A percentile compares a stretch with the other conserved stretches of the same genome.
phyloP scores from a whole-genome alignment of 2,888 invertebrate species.

The Leptopilina myrica region DNA sequence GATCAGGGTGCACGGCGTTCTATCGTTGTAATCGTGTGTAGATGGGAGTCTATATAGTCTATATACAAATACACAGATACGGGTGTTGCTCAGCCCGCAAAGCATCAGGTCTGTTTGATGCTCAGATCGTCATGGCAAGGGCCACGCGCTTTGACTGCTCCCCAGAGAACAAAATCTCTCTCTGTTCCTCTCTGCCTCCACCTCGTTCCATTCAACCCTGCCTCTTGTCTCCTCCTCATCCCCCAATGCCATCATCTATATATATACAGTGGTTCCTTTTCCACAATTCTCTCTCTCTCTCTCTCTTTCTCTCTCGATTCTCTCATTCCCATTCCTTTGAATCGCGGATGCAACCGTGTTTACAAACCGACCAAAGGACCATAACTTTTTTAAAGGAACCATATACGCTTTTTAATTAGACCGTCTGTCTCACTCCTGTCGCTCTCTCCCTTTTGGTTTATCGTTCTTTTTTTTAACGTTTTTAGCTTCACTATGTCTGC shows the following conservation, averaged over 20 bases:
- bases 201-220: slow-evolving; percentile 49
- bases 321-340: slow-evolving; percentile 57
- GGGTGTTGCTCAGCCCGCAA: slow-evolving; percentile 62
- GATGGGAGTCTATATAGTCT: slow-evolving; percentile 43
- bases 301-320: slow-evolving; percentile 48
- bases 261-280: slow-evolving; percentile 47
- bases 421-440: slow-evolving; percentile 41
- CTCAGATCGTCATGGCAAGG: slow-evolving; percentile 72
- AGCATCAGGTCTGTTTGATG: slow-evolving; percentile 72
- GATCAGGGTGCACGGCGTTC: slow-evolving; percentile 52
- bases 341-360: slow-evolving; percentile 65
- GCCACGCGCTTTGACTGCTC: slow-evolving; percentile 75
- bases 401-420: slow-evolving; percentile 69
- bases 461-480: not conserved
- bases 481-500: not conserved
- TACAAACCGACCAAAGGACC: slow-evolving; percentile 70
- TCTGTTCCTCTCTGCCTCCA: slow-evolving; percentile 64
- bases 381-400: slow-evolving; percentile 62
- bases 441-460: not conserved
- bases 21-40: slow-evolving; percentile 24
- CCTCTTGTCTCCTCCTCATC: slow-evolving; percentile 29
- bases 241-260: slow-evolving; percentile 41
- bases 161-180: slow-evolving; percentile 75
- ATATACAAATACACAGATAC: not conserved
- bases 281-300: slow-evolving; percentile 52